phyloP scores from a whole-genome alignment of 2,888 invertebrate genomes.

The Drosophila recens region DNA sequence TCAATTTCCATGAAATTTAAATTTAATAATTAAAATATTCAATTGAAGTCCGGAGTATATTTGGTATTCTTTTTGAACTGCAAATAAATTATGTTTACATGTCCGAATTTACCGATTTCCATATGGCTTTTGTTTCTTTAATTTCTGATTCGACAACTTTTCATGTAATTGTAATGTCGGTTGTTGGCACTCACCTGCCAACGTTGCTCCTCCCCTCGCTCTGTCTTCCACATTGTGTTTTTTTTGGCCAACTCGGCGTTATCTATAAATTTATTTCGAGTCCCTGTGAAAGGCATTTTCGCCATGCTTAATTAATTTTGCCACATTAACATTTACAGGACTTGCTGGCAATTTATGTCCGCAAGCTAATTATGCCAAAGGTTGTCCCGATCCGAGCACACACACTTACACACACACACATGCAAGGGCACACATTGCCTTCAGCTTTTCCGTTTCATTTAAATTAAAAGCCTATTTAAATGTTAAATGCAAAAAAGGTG shows the following conservation, averaged over 20 bases:
- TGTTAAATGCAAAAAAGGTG: constrained; percentile 64
- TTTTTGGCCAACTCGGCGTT: constrained; percentile 14
- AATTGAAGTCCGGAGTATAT: background rate
- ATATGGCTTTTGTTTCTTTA: constrained; percentile 12
- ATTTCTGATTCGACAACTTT: constrained; percentile 3
- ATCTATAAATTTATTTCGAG: constrained; percentile 42
- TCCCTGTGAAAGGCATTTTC: constrained; percentile 23
- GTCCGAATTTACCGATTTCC: constrained; percentile 4
- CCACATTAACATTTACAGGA: constrained; percentile 61
- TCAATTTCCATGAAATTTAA: background rate
- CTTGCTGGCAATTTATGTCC: constrained; percentile 62
- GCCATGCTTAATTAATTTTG: constrained; percentile 61
- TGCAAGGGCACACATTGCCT: constrained; percentile 34
- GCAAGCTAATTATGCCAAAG: constrained; percentile 64
- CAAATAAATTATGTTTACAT: constrained; percentile 6
- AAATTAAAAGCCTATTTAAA: constrained; percentile 75
- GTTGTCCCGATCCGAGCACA: constrained; percentile 31
- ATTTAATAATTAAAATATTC: background rate
- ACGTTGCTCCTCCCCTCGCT: background rate
- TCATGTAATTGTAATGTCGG: constrained; percentile 18
- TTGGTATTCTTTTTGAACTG: background rate
- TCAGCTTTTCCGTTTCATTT: constrained; percentile 62
- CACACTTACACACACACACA: constrained; percentile 3
- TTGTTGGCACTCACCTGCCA: constrained; percentile 22
- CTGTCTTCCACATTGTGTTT: background rate